A percentile compares a stretch with the other conserved stretches of the same genome.
These are phyloP conservation scores for Caerostris darwini DNA, from an alignment of 1,140 invertebrate species.

Conservation along the genomic window DNA sequence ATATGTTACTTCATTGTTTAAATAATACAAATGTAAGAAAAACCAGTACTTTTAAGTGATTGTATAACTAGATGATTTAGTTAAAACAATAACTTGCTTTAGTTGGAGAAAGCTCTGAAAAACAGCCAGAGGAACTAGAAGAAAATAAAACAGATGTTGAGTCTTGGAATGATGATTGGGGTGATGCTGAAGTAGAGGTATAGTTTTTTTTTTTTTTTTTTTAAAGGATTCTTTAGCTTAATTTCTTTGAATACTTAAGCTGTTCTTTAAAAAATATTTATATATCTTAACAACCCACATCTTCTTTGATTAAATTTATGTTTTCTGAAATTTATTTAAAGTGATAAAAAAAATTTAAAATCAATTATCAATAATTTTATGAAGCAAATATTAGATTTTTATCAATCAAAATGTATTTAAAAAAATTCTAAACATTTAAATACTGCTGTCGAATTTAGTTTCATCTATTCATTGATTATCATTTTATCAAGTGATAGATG, in stretches of 20 bases:
- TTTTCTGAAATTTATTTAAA: background rate
- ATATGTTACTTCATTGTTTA: too few relatives aligned
- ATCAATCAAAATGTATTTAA: too few relatives aligned
- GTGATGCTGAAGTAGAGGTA: constrained; percentile 57
- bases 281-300: background rate
- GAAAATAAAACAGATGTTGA: background rate
- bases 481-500: too few relatives aligned
- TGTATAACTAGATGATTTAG: too few relatives aligned
- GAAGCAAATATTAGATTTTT: background rate
- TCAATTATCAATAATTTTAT: background rate
- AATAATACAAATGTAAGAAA: too few relatives aligned
- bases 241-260: too few relatives aligned
- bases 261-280: background rate
- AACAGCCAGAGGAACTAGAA: background rate
- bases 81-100: too few relatives aligned
- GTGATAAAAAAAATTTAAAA: background rate
- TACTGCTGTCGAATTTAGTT: too few relatives aligned
- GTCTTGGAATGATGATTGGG: constrained; percentile 67
- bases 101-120: constrained; percentile 7
- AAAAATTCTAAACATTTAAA: too few relatives aligned
- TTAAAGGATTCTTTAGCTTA: background rate
- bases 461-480: too few relatives aligned
- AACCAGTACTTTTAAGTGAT: too few relatives aligned
- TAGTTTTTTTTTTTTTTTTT: background rate
- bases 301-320: background rate